These are phyloP conservation scores for Valencia hispanica DNA, from an alignment of 2,797 vertebrate genomes.

Conservation along the genomic window DNA sequence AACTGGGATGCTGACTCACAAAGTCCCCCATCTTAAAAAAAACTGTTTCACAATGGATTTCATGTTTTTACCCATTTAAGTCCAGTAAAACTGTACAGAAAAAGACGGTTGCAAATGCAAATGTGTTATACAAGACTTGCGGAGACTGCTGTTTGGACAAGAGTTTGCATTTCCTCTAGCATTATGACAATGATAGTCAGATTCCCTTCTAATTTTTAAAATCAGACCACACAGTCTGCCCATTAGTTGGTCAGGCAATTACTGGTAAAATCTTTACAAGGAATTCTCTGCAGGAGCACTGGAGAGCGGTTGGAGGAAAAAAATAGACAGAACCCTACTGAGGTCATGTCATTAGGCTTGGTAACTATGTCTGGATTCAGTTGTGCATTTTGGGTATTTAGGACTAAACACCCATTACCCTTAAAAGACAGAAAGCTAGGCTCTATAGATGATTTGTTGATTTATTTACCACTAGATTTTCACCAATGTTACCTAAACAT, in stretches of 20 bases:
- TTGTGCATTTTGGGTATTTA: neutral
- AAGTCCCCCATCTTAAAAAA: conserved; percentile 37
- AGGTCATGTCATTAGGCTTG: neutral
- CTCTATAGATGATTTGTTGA: neutral
- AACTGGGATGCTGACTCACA: conserved; percentile 73
- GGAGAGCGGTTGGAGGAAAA: too few relatives aligned
- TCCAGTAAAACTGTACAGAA: neutral
- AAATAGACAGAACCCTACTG: neutral
- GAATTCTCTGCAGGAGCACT: neutral
- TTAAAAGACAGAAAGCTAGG: neutral
- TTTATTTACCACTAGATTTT: neutral
- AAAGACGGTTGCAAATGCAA: neutral
- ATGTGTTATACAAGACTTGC: neutral
- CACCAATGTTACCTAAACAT: neutral
- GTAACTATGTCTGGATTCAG: neutral
- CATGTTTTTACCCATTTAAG: neutral
- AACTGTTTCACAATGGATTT: neutral
- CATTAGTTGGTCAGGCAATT: neutral
- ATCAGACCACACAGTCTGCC: neutral
- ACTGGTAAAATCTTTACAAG: neutral
- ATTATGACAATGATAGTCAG: neutral
- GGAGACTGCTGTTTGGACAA: neutral
- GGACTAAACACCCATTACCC: neutral
- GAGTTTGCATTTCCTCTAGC: neutral
- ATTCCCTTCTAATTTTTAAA: neutral